Conservation (phyloP, 2,797 vertebrate genomes). For the Numenius phaeopus region DNA sequence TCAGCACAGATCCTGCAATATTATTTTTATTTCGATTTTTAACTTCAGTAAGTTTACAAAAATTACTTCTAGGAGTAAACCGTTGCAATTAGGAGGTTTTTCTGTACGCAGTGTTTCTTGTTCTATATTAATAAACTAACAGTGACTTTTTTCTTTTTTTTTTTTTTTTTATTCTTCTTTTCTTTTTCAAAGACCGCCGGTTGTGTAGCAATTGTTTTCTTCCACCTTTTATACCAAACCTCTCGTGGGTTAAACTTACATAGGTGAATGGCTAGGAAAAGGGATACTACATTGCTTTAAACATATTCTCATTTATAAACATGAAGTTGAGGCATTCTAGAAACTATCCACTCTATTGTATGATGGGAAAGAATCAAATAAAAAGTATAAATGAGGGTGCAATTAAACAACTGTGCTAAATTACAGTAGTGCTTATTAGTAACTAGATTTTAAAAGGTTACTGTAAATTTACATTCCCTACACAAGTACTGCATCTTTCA, state of each 20-base stretch:
- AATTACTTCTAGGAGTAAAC: slow-evolving; percentile 78
- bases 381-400: slow-evolving; percentile 90
- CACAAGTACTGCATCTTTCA: slow-evolving; percentile 99
- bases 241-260: slow-evolving; percentile 63
- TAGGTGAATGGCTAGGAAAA: slow-evolving; percentile 75
- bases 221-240: slow-evolving; percentile 50
- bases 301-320: slow-evolving; percentile 86
- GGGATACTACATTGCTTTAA: slow-evolving; percentile 83
- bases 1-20: slow-evolving; percentile 75
- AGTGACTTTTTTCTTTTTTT: slow-evolving; percentile 20
- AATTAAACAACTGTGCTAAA: slow-evolving; percentile 94
- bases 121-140: slow-evolving; percentile 72
- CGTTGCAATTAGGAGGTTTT: slow-evolving; percentile 61
- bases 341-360: slow-evolving; percentile 85
- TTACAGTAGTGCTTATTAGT: slow-evolving; percentile 99
- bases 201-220: slow-evolving; percentile 63
- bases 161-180: background rate
- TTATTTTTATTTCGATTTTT: slow-evolving; percentile 69
- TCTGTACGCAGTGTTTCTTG: slow-evolving; percentile 61
- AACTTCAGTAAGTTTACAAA: slow-evolving; percentile 74
- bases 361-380: slow-evolving; percentile 86
- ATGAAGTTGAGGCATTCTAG: slow-evolving; percentile 84
- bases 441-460: slow-evolving; percentile 99
- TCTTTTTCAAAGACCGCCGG: slow-evolving; percentile 39
- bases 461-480: slow-evolving; percentile 99